Evolutionary conservation across 2,113 vertebrate genomes (phyloP), one percentile per base, ranked within the genome.

Genomic region (Neogale vison): DNA sequence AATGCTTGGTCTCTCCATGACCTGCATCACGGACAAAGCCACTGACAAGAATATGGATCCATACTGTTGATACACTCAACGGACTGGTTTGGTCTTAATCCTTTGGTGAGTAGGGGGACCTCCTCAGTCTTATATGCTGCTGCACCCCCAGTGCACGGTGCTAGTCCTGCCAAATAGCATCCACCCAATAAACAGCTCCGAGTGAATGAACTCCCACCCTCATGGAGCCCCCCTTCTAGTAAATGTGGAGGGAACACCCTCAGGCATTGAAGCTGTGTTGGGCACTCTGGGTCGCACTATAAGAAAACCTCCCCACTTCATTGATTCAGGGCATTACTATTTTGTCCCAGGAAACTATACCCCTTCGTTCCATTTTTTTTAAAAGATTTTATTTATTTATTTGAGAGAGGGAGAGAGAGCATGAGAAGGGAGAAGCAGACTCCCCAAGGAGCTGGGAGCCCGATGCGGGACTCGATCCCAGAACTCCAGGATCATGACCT

Each of bases 131-230:
- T 29, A 21, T 4, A 29, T 80, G 83, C 72, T 26, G 36, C 31
- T 11, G 47, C n/a, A 29, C 6, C 42, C 42, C 15, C 15, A 1
- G 31, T 15, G 14, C 13, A 29, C 1, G 36, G 63, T 4, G 0
- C 7, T 52, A 6, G 52, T 39, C 36, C 74, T 21, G 50, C 71
- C 34, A 72, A 63, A 23, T 7, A 18, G 76, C 15, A 14, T 3
- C 2, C 26, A 42, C n/a, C 15, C 18, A 57, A 45, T 8, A 59
- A n/a, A 36, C 15, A 71, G 42, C 0, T 36, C 36, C 29, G 50
- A 80, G 12, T 31, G 50, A 71, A 71, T 3, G 67, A 47, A 74
- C 23, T 55, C 42, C 23, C 5, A 0, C 45, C 42, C 12, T 23
- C 12, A 2, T 0, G n/a, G 55, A 39, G 59, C n/a, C 42, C 57